Conservation (phyloP, 2,113 vertebrate genomes). For the Lanius collurio region DNA sequence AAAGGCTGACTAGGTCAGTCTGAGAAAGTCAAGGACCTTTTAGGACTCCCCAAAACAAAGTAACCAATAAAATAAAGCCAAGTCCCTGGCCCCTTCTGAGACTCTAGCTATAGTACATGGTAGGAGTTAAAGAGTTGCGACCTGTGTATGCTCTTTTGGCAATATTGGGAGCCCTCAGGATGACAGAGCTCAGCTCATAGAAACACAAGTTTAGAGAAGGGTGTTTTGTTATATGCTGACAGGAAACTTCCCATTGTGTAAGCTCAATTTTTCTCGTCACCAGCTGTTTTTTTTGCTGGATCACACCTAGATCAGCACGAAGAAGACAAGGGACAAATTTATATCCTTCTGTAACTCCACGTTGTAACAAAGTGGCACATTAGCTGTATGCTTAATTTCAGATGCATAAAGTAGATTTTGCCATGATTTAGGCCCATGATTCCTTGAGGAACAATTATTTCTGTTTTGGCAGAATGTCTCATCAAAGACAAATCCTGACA, state of each 20-base stretch:
- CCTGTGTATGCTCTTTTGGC: fast-evolving
- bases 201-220: not conserved
- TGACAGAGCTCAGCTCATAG: not conserved
- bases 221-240: not conserved
- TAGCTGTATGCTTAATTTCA: not conserved
- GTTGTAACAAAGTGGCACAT: fast-evolving
- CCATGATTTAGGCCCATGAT: not conserved
- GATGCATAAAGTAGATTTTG: not conserved
- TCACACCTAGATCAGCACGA: not conserved
- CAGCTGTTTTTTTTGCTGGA: conserved; percentile 11
- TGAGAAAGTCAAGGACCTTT: not conserved
- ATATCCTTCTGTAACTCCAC: not conserved
- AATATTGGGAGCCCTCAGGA: not conserved
- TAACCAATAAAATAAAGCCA: not conserved
- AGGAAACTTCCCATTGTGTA: not conserved
- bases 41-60: not conserved
- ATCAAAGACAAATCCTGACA: not conserved
- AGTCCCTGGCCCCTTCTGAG: not conserved
- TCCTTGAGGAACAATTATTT: not conserved
- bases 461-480: not conserved
- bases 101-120: not conserved
- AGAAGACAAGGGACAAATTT: not conserved
- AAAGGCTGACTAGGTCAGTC: not conserved
- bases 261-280: not conserved
- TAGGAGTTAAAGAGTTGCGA: not conserved